Percentiles rank a stretch among this genome's conserved stretches.
Conservation (phyloP, 2,797 vertebrate genomes). For the Tachyglossus aculeatus region DNA sequence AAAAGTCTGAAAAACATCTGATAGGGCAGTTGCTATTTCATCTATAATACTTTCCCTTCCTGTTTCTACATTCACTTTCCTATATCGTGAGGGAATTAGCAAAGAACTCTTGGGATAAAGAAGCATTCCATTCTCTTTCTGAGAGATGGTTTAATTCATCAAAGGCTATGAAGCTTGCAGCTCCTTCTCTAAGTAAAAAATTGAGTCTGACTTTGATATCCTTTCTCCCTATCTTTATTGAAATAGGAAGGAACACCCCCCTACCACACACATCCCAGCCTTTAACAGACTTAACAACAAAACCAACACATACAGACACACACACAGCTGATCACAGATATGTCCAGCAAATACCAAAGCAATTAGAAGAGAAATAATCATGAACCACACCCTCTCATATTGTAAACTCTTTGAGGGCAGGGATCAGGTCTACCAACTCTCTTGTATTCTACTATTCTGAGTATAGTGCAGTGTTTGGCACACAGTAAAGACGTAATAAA, state of each 20-base stretch:
- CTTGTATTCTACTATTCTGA: too few species aligned
- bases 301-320: too few species aligned
- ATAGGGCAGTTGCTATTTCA: constrained; percentile 5
- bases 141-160: not conserved
- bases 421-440: too few species aligned
- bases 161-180: not conserved
- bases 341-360: too few species aligned
- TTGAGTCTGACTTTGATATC: not conserved
- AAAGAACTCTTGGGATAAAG: not conserved
- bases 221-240: not conserved
- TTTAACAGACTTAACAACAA: too few species aligned
- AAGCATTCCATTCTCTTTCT: not conserved
- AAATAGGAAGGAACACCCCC: not conserved
- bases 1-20: not conserved
- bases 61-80: not conserved
- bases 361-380: too few species aligned
- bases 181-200: constrained; percentile 3
- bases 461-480: too few species aligned
- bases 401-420: too few species aligned
- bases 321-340: too few species aligned
- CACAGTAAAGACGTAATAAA: too few species aligned
- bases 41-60: constrained; percentile 1
- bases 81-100: not conserved
- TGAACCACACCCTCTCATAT: too few species aligned
- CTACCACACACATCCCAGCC: too few species aligned